Conservation (phyloP, 2,888 invertebrate species). For the Hirtodrosophila duncani region DNA sequence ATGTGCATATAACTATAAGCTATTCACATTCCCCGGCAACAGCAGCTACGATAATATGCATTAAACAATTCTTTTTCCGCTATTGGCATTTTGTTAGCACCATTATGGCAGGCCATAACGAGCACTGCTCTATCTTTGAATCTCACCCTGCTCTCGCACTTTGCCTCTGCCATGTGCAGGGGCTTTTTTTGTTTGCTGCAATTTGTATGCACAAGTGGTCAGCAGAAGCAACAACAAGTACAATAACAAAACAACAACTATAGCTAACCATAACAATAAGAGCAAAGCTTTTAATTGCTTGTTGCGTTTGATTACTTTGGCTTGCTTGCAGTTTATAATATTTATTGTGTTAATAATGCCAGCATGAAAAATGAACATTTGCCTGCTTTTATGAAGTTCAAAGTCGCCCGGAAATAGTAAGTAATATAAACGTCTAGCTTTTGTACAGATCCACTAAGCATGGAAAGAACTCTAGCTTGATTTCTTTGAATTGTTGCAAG, state of each 20-base stretch:
- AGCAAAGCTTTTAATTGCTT: slow-evolving; percentile 56
- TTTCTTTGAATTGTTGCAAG: too few species aligned
- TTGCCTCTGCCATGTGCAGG: neutral
- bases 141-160: too few species aligned
- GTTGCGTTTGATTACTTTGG: slow-evolving; percentile 44
- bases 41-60: slow-evolving; percentile 9
- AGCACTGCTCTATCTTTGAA: slow-evolving; percentile 15
- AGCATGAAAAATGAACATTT: slow-evolving; percentile 5
- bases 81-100: neutral
- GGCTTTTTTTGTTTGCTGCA: slow-evolving; percentile 2
- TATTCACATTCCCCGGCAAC: slow-evolving; percentile 10
- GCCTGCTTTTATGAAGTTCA: slow-evolving; percentile 1
- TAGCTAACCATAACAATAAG: slow-evolving; percentile 29
- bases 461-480: too few species aligned
- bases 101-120: slow-evolving; percentile 20
- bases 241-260: slow-evolving; percentile 13
- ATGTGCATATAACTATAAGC: too few species aligned
- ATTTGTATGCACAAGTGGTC: slow-evolving; percentile 48
- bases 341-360: slow-evolving; percentile 34
- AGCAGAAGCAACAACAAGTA: slow-evolving; percentile 12
- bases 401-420: slow-evolving; percentile 1
- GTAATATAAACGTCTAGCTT: too few species aligned
- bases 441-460: too few species aligned
- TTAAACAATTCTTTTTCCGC: slow-evolving; percentile 1
- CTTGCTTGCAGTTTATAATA: slow-evolving; percentile 39